Percentiles rank a stretch among this genome's conserved stretches.
These are phyloP conservation scores for Rhinolophus sinicus DNA, from an alignment of 2,113 vertebrate species.

Conservation along the genomic window DNA sequence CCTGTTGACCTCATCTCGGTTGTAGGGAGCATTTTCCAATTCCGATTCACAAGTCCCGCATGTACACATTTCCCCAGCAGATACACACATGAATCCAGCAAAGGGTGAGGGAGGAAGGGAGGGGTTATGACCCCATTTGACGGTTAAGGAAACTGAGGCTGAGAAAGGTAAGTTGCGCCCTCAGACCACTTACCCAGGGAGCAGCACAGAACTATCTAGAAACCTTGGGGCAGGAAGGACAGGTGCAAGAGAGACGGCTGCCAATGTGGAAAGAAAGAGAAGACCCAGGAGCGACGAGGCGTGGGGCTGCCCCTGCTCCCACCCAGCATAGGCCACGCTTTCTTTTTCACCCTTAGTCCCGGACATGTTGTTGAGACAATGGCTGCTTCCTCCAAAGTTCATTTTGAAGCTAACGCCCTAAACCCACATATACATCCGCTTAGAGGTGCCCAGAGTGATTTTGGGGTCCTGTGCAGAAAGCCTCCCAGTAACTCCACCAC, in stretches of 20 bases:
- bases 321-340: fast-evolving
- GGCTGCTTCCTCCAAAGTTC: neutral
- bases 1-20: fast-evolving
- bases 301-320: neutral
- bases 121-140: fast-evolving
- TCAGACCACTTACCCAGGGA: fast-evolving
- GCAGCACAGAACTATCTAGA: fast-evolving
- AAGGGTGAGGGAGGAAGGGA: too few relatives aligned
- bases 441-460: fast-evolving
- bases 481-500: neutral
- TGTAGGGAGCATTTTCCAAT: neutral
- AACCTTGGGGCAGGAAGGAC: fast-evolving
- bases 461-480: fast-evolving
- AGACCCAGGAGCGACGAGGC: fast-evolving
- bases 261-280: fast-evolving
- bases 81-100: fast-evolving
- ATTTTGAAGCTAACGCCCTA: neutral
- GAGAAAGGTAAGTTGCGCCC: fast-evolving
- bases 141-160: neutral
- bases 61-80: fast-evolving
- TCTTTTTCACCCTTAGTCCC: neutral
- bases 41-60: fast-evolving
- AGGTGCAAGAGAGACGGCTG: fast-evolving
- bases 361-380: neutral
- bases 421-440: neutral